Base-by-base conservation (phyloP, 53 echinoderm and acorn worm species). In the Stichopus horrens region DNA sequence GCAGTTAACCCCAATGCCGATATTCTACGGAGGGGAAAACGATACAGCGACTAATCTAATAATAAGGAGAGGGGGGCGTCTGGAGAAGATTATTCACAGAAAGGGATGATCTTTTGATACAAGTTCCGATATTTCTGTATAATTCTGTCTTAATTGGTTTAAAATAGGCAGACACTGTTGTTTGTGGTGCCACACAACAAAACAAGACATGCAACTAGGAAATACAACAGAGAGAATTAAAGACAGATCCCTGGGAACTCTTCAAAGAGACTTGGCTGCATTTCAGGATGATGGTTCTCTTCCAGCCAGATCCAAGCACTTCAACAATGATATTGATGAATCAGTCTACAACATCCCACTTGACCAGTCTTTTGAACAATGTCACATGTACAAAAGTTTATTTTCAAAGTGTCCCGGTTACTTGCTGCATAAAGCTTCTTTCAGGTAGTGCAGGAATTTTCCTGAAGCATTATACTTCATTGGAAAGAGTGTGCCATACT, bases 161-260 rank as follows among this genome's bases (percentile, higher is more conserved):
- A 18, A 74, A 74, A 37, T 78, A 92, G 92, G 90, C 73, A 79
- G 88, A 10, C 92, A 92, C 90, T 79, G 86, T 78, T 92, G 92
- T 78, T 21, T 92, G n/a, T 92, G 78, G 23, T 92, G 92, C 60
- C 52, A 68, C 23, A 22, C 58, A 7, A 80, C 92, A 2, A 90
- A 79, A 58, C 37, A 52, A 14, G 74, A 92, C 4, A 91, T 91
- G 91, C 23, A 74, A 55, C 52, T 7, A 21, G 5, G 52, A 37
- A 52, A 21, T 82, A 0, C 82, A 55, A 7, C 58, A 5, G 82
- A 7, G 7, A 54, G 56, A 55, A 5, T 8, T 0, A 5, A 21
- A 13, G 16, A 6, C 13, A 54, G 86, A 86, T 18, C 86, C 20
- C 16, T 85, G 90, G n/a, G 22, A 7, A 55, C 7, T 5, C 16